Percentiles rank a stretch among this genome's conserved stretches.
phyloP scores from a whole-genome alignment of 1,140 invertebrate genomes.

The Mactra quadrangularis region DNA sequence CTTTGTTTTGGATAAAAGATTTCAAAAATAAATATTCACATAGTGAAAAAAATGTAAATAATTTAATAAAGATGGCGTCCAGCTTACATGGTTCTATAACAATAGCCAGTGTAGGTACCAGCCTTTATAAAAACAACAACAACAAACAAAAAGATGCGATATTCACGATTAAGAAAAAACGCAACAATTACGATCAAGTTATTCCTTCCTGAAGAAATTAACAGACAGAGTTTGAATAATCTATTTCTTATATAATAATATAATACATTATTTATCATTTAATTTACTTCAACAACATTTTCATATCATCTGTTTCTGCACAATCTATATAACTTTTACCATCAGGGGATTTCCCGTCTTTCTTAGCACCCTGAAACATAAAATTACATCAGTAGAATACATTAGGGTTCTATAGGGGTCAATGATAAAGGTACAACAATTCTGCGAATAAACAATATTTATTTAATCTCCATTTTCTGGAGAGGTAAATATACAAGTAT shows the following conservation, averaged over 20 bases:
- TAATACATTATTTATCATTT: no score
- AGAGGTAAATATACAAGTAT: no score
- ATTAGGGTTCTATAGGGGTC: background rate
- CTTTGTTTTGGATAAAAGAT: no score
- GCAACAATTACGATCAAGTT: background rate
- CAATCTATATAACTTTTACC: slow-evolving; percentile 93
- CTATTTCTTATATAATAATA: no score
- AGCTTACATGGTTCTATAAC: no score
- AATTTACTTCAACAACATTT: slow-evolving; percentile 87
- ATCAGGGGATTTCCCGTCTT: slow-evolving; percentile 92
- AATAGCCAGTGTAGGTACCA: background rate
- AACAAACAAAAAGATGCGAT: background rate
- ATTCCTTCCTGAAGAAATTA: no score
- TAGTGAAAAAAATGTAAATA: no score
- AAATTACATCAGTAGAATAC: background rate
- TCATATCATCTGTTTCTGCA: slow-evolving; percentile 96
- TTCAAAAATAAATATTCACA: no score
- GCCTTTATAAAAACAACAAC: background rate
- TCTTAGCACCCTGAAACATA: slow-evolving; percentile 90
- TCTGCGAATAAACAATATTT: no score
- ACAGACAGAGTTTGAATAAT: no score
- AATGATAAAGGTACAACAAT: background rate
- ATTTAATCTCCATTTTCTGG: no score
- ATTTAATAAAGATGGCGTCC: no score
- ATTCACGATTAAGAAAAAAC: background rate